These are phyloP conservation scores for Sesamia inferens DNA, from an alignment of 2,888 invertebrate genomes.

Conservation along the genomic window DNA sequence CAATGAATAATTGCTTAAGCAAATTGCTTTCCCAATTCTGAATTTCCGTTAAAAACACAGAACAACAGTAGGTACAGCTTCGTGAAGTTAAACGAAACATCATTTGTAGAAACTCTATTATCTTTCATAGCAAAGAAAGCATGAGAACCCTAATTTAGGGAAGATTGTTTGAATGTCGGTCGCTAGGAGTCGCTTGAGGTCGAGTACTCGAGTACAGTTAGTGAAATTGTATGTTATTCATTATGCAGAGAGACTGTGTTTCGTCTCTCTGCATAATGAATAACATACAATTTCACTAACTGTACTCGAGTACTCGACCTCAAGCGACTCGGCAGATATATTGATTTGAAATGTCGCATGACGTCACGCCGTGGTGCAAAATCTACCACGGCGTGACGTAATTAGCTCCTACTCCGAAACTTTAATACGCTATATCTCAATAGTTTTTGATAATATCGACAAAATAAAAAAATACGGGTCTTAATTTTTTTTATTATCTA, in stretches of 20 bases:
- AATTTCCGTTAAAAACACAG: conserved; percentile 1
- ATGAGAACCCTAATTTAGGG: conserved; percentile 23
- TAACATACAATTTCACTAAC: not conserved
- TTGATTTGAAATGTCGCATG: too few relatives aligned
- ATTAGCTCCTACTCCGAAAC: too few relatives aligned
- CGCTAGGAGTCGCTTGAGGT: not conserved
- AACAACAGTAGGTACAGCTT: not conserved
- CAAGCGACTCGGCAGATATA: not conserved
- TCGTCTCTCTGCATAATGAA: conserved; percentile 11
- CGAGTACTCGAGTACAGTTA: conserved; percentile 4
- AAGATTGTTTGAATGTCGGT: conserved; percentile 22
- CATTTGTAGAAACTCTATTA: conserved; percentile 13
- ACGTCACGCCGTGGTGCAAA: too few relatives aligned
- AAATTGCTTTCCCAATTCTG: not conserved
- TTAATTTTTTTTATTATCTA: too few relatives aligned
- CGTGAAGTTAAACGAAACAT: conserved; percentile 9
- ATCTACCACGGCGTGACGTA: too few relatives aligned
- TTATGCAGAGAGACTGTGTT: conserved; percentile 10
- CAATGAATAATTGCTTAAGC: not conserved
- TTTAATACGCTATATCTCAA: too few relatives aligned
- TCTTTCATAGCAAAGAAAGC: conserved; percentile 14
- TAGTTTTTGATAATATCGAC: too few relatives aligned
- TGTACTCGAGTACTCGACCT: not conserved
- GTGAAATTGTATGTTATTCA: not conserved
- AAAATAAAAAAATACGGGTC: too few relatives aligned